Conservation (phyloP, 2,888 invertebrate genomes). For the Lithophane ornitopus region DNA sequence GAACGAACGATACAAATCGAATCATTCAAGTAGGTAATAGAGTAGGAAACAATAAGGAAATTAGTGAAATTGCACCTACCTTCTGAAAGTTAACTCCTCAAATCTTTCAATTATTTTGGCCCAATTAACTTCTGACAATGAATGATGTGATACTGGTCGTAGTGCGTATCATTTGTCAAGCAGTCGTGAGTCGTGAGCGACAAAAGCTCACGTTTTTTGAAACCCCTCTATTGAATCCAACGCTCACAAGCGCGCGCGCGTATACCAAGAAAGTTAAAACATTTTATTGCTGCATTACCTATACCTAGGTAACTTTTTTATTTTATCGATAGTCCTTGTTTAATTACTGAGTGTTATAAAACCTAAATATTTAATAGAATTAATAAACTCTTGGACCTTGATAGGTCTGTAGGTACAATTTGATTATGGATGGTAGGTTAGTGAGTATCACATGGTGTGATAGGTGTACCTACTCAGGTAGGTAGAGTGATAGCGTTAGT, state of each 20-base stretch:
- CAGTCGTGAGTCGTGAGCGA: conserved; percentile 32
- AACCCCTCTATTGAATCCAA: conserved; percentile 5
- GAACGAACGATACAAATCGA: background rate
- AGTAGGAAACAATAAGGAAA: background rate
- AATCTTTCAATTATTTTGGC: background rate
- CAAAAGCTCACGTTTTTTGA: conserved; percentile 20
- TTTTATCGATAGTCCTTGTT: background rate
- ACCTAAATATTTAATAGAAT: background rate
- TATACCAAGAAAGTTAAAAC: conserved; percentile 13
- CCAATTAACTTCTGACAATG: conserved; percentile 8
- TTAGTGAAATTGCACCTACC: background rate
- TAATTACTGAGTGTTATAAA: background rate
- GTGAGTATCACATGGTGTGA: too few species aligned
- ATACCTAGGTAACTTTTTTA: background rate
- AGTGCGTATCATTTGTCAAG: conserved; percentile 36
- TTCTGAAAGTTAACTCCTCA: background rate
- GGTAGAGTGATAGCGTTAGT: too few species aligned
- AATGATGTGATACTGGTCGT: background rate
- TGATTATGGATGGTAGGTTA: too few species aligned
- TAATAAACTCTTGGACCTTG: background rate
- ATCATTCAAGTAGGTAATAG: background rate
- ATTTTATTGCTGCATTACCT: background rate
- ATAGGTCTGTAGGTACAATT: background rate
- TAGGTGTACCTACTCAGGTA: too few species aligned
- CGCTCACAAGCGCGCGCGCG: background rate